These are phyloP conservation scores for Elmis aenea DNA, from an alignment of 2,888 invertebrate genomes.

Conservation along the genomic window DNA sequence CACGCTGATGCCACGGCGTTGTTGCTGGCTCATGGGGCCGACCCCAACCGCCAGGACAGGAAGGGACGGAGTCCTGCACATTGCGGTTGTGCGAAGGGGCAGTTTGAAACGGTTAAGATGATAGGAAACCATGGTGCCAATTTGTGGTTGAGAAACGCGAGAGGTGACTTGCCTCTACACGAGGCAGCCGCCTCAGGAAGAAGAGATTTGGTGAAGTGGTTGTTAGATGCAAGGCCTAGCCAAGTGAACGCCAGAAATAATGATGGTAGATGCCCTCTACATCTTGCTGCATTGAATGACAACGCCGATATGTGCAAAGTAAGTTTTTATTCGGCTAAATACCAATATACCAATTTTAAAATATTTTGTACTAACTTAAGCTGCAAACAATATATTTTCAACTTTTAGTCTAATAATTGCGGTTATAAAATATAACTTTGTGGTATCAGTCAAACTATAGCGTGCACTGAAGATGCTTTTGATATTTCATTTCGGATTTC, in stretches of 20 bases:
- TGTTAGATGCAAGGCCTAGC: conserved; percentile 76
- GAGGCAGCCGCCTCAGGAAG: conserved; percentile 93
- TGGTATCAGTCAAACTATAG: too few species aligned
- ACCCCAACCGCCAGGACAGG: conserved; percentile 87
- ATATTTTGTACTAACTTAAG: too few species aligned
- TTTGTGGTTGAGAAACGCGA: conserved; percentile 85
- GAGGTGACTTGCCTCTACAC: conserved; percentile 92
- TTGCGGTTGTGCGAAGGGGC: conserved; percentile 94
- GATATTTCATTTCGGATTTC: too few species aligned
- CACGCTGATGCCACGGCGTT: conserved; percentile 91
- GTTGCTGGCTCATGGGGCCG: conserved; percentile 82
- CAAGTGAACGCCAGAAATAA: conserved; percentile 85
- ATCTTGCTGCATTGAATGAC: conserved; percentile 90
- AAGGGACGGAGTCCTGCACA: conserved; percentile 91
- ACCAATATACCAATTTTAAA: too few species aligned
- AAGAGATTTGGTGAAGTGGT: conserved; percentile 83
- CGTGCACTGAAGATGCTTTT: too few species aligned
- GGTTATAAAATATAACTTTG: too few species aligned
- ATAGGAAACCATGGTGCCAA: conserved; percentile 74
- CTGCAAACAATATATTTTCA: too few species aligned
- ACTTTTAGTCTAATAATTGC: too few species aligned
- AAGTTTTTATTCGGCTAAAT: too few species aligned
- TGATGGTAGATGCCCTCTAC: conserved; percentile 88
- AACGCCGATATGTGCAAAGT: conserved; percentile 89
- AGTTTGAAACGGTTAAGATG: conserved; percentile 64